phyloP scores from a whole-genome alignment of 2,113 vertebrate species.

The Rhipidura dahli region DNA sequence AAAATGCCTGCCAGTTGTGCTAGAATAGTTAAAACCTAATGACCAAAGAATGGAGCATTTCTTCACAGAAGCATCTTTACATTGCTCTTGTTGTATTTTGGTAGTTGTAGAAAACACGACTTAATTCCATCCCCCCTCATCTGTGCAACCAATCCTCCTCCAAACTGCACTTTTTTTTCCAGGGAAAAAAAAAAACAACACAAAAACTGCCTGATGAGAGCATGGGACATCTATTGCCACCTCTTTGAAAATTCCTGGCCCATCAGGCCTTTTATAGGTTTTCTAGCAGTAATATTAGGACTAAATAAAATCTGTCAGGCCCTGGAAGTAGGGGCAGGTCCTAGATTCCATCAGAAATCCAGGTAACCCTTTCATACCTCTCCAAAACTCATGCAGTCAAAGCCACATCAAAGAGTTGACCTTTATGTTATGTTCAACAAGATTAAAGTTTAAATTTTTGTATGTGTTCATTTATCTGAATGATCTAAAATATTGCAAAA shows the following conservation, averaged over 20 bases:
- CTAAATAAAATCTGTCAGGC: not conserved
- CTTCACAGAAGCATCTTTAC: not conserved
- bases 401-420: not conserved
- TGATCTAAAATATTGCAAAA: not conserved
- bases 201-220: not conserved
- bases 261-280: not conserved
- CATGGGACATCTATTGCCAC: not conserved
- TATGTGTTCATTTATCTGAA: not conserved
- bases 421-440: not conserved
- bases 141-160: not conserved
- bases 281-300: not conserved
- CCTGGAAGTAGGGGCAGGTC: not conserved
- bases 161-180: not conserved
- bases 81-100: not conserved
- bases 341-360: not conserved
- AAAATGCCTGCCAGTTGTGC: not conserved
- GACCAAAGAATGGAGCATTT: not conserved
- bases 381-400: not conserved
- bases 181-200: not conserved
- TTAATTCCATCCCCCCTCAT: not conserved
- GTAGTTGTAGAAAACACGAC: not conserved
- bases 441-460: not conserved
- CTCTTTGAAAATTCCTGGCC: not conserved
- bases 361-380: not conserved
- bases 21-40: not conserved